A percentile compares a stretch with the other conserved stretches of the same genome.
Evolutionary conservation across 1,140 invertebrate species (phyloP).

Genomic region (Drosophila hydei): DNA sequence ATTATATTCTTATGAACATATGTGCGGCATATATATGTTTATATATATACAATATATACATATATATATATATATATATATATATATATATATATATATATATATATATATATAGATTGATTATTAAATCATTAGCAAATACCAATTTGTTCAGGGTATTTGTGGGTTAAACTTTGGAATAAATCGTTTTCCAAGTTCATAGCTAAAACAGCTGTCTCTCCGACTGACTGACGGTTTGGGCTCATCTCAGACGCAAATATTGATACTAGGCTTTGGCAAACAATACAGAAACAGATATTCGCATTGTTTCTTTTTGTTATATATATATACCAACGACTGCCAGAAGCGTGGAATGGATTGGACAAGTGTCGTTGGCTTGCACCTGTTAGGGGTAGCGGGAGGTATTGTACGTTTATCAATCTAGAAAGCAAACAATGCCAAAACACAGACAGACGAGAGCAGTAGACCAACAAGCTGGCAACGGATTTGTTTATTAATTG

Average conservation of each 20-base stretch:
- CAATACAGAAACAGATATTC: slow-evolving; percentile 15
- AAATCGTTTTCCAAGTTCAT: not conserved
- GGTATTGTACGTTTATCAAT: slow-evolving; percentile 4
- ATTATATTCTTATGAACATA: no score
- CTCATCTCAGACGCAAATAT: slow-evolving; percentile 61
- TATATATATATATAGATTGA: no score
- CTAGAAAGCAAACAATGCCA: slow-evolving; percentile 47
- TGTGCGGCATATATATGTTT: no score
- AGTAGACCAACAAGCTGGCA: slow-evolving; percentile 7
- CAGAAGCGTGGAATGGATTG: slow-evolving; percentile 4
- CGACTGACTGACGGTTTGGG: slow-evolving; percentile 6
- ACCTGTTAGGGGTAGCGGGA: not conserved
- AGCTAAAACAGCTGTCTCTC: slow-evolving; percentile 45
- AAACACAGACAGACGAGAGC: slow-evolving; percentile 12
- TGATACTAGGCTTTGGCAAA: slow-evolving; percentile 31
- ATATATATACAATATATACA: no score
- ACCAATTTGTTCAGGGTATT: not conserved
- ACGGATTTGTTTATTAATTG: slow-evolving; percentile 66
- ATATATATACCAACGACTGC: slow-evolving; percentile 1
- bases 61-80: no score
- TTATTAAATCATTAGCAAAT: no score
- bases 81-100: no score
- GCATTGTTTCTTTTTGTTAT: no score
- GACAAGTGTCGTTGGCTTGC: not conserved
- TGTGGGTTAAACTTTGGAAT: not conserved